A percentile compares a stretch with the other conserved stretches of the same genome.
phyloP scores from a whole-genome alignment of 2,113 vertebrate species.

The Lophura nycthemera region DNA sequence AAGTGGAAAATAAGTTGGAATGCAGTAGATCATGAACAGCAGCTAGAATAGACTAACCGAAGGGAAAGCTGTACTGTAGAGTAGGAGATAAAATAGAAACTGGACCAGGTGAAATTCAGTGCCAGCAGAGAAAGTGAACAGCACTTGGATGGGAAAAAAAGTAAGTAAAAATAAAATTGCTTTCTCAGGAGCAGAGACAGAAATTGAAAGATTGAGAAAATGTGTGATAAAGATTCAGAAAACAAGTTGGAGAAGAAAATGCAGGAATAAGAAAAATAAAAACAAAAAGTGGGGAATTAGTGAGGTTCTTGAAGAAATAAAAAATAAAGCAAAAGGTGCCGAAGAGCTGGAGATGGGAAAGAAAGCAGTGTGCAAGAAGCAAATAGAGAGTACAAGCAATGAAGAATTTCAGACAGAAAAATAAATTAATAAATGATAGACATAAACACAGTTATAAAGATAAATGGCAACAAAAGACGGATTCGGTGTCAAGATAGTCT shows the following conservation, averaged over 20 bases:
- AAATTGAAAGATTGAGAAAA: not conserved
- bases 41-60: not conserved
- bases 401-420: not conserved
- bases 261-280: not conserved
- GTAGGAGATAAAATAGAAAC: not conserved
- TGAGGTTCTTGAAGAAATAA: not conserved
- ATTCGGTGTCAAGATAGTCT: not conserved
- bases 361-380: not conserved
- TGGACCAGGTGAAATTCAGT: not conserved
- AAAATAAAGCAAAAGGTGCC: not conserved
- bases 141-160: not conserved
- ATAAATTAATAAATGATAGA: not conserved
- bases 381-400: not conserved
- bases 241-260: accelerated
- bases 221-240: not conserved
- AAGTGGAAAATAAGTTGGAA: not conserved
- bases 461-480: not conserved
- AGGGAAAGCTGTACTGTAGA: not conserved
- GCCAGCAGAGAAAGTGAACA: not conserved
- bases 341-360: not conserved
- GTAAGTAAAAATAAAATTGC: not conserved
- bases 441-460: not conserved
- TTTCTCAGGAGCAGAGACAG: not conserved
- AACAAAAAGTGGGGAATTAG: not conserved
- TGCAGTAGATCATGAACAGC: not conserved